These are phyloP conservation scores for Catonia carolina DNA, from an alignment of 2,888 invertebrate species.

Conservation along the genomic window DNA sequence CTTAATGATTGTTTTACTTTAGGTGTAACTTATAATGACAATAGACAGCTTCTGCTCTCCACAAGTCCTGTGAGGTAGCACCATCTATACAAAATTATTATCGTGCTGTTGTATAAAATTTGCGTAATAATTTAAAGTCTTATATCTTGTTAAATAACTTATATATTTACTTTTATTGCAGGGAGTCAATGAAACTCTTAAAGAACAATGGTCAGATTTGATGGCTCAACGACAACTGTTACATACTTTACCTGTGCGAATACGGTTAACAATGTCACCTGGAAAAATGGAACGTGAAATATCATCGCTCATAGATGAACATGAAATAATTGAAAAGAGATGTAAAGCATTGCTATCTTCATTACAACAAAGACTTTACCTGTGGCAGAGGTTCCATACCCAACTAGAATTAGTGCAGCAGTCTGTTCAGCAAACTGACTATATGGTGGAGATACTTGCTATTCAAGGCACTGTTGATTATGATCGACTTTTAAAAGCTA, in stretches of 20 bases:
- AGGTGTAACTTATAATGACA: no score
- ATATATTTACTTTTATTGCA: constrained; percentile 21
- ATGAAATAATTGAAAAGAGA: constrained; percentile 63
- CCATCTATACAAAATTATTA: no score
- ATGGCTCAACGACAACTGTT: constrained; percentile 66
- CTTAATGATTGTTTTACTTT: no score
- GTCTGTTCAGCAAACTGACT: constrained; percentile 77
- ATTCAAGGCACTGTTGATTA: constrained; percentile 81
- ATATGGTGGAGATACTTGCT: constrained; percentile 77
- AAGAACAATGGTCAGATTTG: constrained; percentile 68
- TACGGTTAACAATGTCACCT: constrained; percentile 70
- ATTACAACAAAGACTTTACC: constrained; percentile 55
- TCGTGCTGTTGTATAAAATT: no score
- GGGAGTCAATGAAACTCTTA: constrained; percentile 59
- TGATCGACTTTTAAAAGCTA: constrained; percentile 71
- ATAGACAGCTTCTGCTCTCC: no score
- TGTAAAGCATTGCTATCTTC: constrained; percentile 60
- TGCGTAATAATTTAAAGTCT: not conserved
- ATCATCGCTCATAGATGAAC: constrained; percentile 64
- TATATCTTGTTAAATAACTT: not conserved
- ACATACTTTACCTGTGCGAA: constrained; percentile 68
- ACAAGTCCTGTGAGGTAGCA: no score
- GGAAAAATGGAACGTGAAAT: constrained; percentile 67
- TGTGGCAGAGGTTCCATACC: constrained; percentile 59
- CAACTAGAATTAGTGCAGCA: constrained; percentile 73